phyloP scores from a whole-genome alignment of 2,888 invertebrate species.

The Aphidoletes aphidimyza region DNA sequence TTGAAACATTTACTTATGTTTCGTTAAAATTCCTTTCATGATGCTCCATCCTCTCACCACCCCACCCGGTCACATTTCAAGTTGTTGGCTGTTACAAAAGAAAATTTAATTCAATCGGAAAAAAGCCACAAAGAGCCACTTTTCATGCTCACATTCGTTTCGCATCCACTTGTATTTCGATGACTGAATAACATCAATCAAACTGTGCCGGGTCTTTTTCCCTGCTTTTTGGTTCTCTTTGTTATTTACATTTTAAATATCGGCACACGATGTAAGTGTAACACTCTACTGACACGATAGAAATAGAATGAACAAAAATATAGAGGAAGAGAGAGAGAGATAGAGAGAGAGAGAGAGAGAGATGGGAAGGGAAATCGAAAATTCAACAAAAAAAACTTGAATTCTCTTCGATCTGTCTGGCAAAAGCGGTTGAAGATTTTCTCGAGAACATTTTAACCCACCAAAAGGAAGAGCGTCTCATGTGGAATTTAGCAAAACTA shows the following conservation, averaged over 20 bases:
- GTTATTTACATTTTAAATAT: constrained; percentile 5
- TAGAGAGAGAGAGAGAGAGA: background rate
- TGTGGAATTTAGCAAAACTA: background rate
- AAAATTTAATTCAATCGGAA: constrained; percentile 20
- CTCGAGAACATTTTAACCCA: background rate
- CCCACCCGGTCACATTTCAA: background rate
- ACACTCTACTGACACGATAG: background rate
- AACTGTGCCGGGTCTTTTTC: background rate
- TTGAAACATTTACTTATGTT: constrained; percentile 13
- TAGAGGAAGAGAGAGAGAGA: background rate
- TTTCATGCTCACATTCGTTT: constrained; percentile 36
- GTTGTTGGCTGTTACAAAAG: background rate
- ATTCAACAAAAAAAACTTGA: background rate
- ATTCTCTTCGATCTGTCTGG: background rate
- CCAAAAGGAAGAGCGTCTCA: too few species aligned
- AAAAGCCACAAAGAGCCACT: constrained; percentile 38
- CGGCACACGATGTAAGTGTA: background rate
- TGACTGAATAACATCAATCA: constrained; percentile 14
- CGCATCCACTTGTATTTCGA: background rate
- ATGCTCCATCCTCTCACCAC: background rate
- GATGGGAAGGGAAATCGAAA: too few species aligned
- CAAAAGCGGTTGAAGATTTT: background rate
- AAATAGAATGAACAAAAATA: too few species aligned
- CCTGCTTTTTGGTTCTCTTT: background rate
- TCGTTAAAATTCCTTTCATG: background rate